Evolutionary conservation across 2,113 vertebrate genomes (phyloP), one percentile per base, ranked within the genome.

Genomic region (Sander vitreus): DNA sequence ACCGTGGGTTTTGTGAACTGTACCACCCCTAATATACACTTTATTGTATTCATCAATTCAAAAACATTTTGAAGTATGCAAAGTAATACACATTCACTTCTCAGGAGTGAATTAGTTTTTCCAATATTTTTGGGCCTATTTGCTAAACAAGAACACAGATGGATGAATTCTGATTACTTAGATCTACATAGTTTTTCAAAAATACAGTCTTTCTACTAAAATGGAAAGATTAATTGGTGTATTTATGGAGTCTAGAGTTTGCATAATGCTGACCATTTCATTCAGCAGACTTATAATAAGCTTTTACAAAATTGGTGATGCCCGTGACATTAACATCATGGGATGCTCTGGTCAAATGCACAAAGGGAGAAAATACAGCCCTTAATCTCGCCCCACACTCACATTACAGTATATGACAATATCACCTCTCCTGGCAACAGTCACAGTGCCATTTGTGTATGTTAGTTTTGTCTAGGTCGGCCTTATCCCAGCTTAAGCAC

Each of bases 291-390:
- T 39, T 45, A 54, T 25, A 82, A 78, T 65, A 15, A 62, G 76
- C 72, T 76, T 68, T 72, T 25, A 73, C 30, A 83, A 76, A 71
- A 60, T 36, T 16, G 23, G 58, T 79, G 68, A 76, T 70, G 64
- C 75, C 65, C 62, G 5, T 62, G 75, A 66, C 45, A 71, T 65
- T 47, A 57, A 51, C 4, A 3, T 76, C 65, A 75, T 2, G 25
- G 11, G 47, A 33, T 27, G 72, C 33, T 76, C 33, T 12, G 67
- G 71, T 68, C 50, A 71, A 71, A 54, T 66, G 47, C 19, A 57
- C 13, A 47, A 47, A 72, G 18, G n/a, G 43, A 65, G 57, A 68
- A 59, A 73, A 62, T 14, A 48, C 13, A 64, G 67, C 64, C 59
- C 60, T 76, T 60, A 45, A 39, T 53, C 19, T 43, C 21, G 11